Evolutionary conservation across 2,888 invertebrate species (phyloP).

Genomic region (Folsomia candida): DNA sequence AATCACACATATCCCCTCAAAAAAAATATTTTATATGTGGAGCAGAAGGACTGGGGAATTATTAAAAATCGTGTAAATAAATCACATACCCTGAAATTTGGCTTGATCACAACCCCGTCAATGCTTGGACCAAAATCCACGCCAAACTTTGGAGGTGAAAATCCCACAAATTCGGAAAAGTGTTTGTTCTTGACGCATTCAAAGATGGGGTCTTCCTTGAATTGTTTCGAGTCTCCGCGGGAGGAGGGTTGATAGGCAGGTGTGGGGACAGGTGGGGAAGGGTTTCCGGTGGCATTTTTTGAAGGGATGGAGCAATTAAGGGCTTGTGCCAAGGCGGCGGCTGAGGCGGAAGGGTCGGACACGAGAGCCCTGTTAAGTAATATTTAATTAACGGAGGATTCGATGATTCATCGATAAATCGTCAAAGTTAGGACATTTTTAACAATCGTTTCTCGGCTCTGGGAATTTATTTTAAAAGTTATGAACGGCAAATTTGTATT

Average conservation of each 20-base stretch:
- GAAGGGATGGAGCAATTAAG: conserved; percentile 45
- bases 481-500: too few species aligned
- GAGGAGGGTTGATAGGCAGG: not conserved
- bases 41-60: too few species aligned
- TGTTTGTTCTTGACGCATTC: conserved; percentile 50
- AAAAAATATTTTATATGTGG: too few species aligned
- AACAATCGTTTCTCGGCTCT: too few species aligned
- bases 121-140: conserved; percentile 49
- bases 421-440: too few species aligned
- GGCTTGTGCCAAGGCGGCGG: conserved; percentile 56
- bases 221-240: not conserved
- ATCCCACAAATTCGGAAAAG: conserved; percentile 49
- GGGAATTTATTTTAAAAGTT: too few species aligned
- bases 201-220: conserved; percentile 41
- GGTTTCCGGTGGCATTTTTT: conserved; percentile 14
- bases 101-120: conserved; percentile 50
- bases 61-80: too few species aligned
- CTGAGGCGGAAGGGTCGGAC: conserved; percentile 61
- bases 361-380: too few species aligned
- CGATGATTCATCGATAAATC: too few species aligned
- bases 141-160: conserved; percentile 48
- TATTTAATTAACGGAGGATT: too few species aligned
- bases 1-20: too few species aligned
- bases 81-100: conserved; percentile 45
- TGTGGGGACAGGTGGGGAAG: not conserved